These are phyloP conservation scores for Drosophila vallismaia DNA, from an alignment of 2,888 invertebrate genomes.

Conservation along the genomic window DNA sequence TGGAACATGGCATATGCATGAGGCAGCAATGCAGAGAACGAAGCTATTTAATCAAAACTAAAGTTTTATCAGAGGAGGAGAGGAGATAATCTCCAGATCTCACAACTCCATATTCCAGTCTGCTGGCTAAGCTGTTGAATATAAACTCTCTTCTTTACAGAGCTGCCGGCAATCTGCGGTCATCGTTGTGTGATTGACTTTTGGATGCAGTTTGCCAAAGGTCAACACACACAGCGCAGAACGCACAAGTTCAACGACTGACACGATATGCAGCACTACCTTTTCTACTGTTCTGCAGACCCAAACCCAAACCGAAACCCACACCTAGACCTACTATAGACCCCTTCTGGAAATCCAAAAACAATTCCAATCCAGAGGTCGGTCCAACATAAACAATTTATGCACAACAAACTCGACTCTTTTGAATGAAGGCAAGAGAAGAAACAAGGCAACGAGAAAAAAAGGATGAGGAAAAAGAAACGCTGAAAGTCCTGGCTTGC, in stretches of 20 bases:
- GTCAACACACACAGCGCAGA: conserved; percentile 14
- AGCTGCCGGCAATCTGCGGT: not conserved
- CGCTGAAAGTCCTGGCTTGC: conserved; percentile 52
- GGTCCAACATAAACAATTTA: conserved; percentile 68
- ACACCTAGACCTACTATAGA: not conserved
- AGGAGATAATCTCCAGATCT: no score
- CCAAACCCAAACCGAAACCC: not conserved
- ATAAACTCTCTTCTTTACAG: not conserved
- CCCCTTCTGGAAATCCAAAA: conserved; percentile 10
- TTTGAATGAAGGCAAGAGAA: conserved; percentile 14
- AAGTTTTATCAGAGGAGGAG: no score
- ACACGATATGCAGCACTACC: conserved; percentile 63
- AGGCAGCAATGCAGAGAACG: not conserved
- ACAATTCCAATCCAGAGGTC: conserved; percentile 6
- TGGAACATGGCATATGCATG: not conserved
- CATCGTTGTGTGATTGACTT: conserved; percentile 19
- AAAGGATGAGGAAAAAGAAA: not conserved
- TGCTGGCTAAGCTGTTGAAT: not conserved
- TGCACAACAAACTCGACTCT: conserved; percentile 67
- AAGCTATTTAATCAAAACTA: not conserved
- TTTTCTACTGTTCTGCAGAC: conserved; percentile 43
- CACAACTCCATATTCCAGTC: no score
- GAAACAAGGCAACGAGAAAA: not conserved
- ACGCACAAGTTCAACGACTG: conserved; percentile 73
- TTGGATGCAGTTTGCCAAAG: conserved; percentile 19